Evolutionary conservation across 2,888 invertebrate genomes (phyloP).

Genomic region (Thalpophila matura): DNA sequence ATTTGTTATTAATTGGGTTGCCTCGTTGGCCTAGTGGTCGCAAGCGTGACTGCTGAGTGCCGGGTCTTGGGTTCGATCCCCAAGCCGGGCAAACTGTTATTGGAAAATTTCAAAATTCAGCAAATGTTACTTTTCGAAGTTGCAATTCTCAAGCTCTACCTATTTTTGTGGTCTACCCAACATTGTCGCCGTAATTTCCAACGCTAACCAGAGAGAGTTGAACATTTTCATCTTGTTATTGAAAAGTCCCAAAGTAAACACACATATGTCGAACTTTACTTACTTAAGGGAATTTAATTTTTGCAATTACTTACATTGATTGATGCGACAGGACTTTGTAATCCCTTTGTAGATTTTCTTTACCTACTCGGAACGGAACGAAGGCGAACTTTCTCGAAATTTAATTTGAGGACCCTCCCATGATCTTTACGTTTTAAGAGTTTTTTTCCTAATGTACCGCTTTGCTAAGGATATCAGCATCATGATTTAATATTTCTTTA

Average conservation of each 20-base stretch:
- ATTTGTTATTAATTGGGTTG: no score
- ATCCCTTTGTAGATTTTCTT: conserved; percentile 51
- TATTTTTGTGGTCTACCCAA: not conserved
- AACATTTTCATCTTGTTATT: conserved; percentile 46
- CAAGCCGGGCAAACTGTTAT: no score
- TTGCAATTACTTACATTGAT: conserved; percentile 72
- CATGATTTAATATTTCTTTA: conserved; percentile 20
- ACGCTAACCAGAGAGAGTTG: conserved; percentile 9
- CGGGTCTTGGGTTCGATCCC: no score
- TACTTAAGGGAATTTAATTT: conserved; percentile 64
- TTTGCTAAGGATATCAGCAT: not conserved
- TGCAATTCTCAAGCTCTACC: not conserved
- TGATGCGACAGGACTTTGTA: conserved; percentile 67
- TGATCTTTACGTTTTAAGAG: conserved; percentile 23
- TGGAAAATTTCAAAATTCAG: no score
- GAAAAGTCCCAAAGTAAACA: conserved; percentile 52
- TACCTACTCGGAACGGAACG: conserved; percentile 18
- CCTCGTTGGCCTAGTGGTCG: no score
- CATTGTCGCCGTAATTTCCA: conserved; percentile 1
- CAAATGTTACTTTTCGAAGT: not conserved
- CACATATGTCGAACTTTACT: conserved; percentile 28
- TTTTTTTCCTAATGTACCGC: conserved; percentile 12
- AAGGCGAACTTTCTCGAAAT: conserved; percentile 43
- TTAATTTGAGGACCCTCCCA: conserved; percentile 26
- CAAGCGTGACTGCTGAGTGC: no score